These are phyloP conservation scores for Platorchestia sp. DNA, from an alignment of 1,140 invertebrate species.

Conservation along the genomic window DNA sequence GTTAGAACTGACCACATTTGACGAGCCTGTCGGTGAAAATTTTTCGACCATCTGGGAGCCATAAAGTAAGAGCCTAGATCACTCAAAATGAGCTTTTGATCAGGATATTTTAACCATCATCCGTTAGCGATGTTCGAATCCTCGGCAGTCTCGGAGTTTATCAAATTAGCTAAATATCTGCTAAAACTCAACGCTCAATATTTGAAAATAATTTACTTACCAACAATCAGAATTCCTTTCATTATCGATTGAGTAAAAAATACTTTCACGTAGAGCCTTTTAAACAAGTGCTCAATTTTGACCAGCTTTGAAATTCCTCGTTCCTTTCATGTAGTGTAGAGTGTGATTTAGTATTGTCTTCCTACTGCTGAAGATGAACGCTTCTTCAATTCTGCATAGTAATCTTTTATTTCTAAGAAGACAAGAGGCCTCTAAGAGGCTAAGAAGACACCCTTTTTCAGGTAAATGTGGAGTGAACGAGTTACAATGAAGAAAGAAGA, in stretches of 20 bases:
- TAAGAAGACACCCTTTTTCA: background rate
- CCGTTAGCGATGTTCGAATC: too few relatives aligned
- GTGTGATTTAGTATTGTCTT: background rate
- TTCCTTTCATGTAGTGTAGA: background rate
- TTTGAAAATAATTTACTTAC: background rate
- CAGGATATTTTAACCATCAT: too few relatives aligned
- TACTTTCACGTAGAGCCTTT: background rate
- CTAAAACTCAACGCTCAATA: background rate
- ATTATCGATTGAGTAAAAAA: background rate
- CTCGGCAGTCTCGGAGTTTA: too few relatives aligned
- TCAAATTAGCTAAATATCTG: too few relatives aligned
- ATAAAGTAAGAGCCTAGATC: too few relatives aligned
- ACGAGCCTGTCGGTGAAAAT: too few relatives aligned
- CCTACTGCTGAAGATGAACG: background rate
- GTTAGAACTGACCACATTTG: too few relatives aligned
- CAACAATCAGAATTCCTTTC: background rate
- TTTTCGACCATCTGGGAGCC: too few relatives aligned
- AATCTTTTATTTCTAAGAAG: background rate
- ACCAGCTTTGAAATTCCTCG: background rate
- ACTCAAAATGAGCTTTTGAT: too few relatives aligned
- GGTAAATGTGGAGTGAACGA: background rate
- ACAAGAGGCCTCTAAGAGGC: background rate
- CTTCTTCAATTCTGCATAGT: background rate
- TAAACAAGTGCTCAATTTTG: background rate
- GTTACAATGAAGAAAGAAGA: background rate